These are phyloP conservation scores for Pogonus chalceus DNA, from an alignment of 1,140 invertebrate species.

Conservation along the genomic window DNA sequence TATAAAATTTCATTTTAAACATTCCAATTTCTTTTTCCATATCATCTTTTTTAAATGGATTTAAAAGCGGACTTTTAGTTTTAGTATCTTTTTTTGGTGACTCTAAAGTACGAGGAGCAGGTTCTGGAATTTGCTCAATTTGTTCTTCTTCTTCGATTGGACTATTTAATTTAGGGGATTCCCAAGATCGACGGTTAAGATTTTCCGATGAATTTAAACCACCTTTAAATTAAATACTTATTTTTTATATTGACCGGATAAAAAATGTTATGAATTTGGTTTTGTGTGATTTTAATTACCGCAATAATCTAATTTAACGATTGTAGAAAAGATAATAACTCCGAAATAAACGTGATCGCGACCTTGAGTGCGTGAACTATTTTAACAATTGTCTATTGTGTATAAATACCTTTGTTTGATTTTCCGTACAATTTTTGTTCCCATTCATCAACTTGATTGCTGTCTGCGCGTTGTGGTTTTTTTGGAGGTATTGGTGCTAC, in stretches of 20 bases:
- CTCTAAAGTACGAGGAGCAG: neutral
- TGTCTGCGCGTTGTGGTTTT: constrained; percentile 37
- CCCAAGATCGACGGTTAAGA: constrained; percentile 28
- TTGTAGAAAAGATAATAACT: too few species aligned
- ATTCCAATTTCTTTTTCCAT: constrained; percentile 34
- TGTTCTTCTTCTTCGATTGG: constrained; percentile 30
- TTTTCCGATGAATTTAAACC: constrained; percentile 23
- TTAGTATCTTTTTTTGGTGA: neutral
- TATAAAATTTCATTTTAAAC: constrained; percentile 40
- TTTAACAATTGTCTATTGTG: too few species aligned
- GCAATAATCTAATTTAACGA: too few species aligned
- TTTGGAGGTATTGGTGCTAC: constrained; percentile 17
- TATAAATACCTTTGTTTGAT: constrained; percentile 32
- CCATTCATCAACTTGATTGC: constrained; percentile 63
- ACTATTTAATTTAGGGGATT: constrained; percentile 31
- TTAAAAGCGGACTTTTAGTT: constrained; percentile 19
- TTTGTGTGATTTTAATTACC: too few species aligned
- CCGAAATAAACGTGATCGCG: too few species aligned
- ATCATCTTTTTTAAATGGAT: constrained; percentile 29
- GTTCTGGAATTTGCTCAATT: neutral
- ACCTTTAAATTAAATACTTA: constrained; percentile 22
- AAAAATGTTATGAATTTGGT: too few species aligned
- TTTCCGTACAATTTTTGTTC: constrained; percentile 69
- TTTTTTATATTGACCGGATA: constrained; percentile 28
- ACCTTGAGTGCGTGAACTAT: too few species aligned